These are phyloP conservation scores for Gila robusta DNA, from an alignment of 2,797 vertebrate species.

Conservation along the genomic window DNA sequence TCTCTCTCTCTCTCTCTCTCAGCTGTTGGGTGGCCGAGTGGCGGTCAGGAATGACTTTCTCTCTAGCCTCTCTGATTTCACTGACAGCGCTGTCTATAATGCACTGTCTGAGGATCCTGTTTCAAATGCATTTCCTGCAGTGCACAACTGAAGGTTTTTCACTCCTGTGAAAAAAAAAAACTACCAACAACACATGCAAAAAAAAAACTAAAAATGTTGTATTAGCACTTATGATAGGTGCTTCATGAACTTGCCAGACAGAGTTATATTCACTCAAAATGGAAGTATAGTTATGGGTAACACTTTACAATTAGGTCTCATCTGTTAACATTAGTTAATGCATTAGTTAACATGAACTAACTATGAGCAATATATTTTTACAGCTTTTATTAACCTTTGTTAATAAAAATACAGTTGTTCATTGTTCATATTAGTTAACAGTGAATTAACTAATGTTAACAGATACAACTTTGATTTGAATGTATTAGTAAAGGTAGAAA, in stretches of 20 bases:
- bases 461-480: not conserved
- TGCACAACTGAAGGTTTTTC: constrained; percentile 29
- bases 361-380: not conserved
- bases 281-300: not conserved
- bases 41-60: constrained; percentile 37
- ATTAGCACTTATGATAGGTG: not conserved
- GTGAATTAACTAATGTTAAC: not conserved
- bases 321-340: not conserved
- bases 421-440: not conserved
- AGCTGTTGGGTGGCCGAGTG: constrained; percentile 27
- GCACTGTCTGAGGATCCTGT: constrained; percentile 28
- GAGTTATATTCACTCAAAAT: not conserved
- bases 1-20: constrained; percentile 30
- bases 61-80: constrained; percentile 50
- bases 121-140: constrained; percentile 43
- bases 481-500: not conserved
- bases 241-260: not conserved
- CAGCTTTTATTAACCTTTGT: not conserved
- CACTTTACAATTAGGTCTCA: not conserved
- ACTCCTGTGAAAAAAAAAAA: constrained; percentile 6
- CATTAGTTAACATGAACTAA: not conserved
- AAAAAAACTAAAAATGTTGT: not conserved
- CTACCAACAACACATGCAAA: not conserved
- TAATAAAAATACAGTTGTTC: not conserved
- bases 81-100: constrained; percentile 32